phyloP scores from a whole-genome alignment of 2,888 invertebrate species.

The Osmoderma eremita region DNA sequence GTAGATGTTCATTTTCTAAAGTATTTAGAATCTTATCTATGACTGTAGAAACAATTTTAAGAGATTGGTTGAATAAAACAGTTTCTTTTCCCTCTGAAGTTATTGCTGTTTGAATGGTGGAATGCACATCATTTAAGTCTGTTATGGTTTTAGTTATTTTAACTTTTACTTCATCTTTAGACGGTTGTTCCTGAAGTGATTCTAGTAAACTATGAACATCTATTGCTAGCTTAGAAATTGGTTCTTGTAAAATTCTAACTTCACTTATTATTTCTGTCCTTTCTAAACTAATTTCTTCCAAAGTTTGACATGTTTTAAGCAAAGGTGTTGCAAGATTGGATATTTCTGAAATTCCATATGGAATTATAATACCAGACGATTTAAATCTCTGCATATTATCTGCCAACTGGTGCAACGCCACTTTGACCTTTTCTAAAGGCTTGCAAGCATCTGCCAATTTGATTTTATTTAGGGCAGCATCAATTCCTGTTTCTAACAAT shows the following conservation, averaged over 20 bases:
- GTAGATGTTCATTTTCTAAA: not conserved
- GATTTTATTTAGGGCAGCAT: too few species aligned
- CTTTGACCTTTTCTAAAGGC: not conserved
- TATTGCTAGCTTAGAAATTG: slow-evolving; percentile 42
- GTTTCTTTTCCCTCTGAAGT: not conserved
- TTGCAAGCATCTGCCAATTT: too few species aligned
- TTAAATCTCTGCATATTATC: not conserved
- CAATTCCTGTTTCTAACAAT: not conserved
- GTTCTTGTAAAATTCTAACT: slow-evolving; percentile 24
- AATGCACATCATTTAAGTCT: slow-evolving; percentile 1
- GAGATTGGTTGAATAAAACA: not conserved
- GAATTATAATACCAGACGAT: too few species aligned
- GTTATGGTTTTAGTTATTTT: not conserved
- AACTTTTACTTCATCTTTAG: not conserved
- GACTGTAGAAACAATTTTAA: not conserved
- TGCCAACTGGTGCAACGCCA: not conserved
- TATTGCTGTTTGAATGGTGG: not conserved
- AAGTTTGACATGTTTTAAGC: not conserved
- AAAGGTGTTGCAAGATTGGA: not conserved
- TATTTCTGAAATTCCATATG: too few species aligned
- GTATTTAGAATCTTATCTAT: not conserved
- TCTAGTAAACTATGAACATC: slow-evolving; percentile 33
- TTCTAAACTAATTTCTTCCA: not conserved
- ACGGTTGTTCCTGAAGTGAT: not conserved
- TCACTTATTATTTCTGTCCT: not conserved